These are phyloP conservation scores for Dermolepida albohirtum DNA, from an alignment of 2,888 invertebrate genomes.

Conservation along the genomic window DNA sequence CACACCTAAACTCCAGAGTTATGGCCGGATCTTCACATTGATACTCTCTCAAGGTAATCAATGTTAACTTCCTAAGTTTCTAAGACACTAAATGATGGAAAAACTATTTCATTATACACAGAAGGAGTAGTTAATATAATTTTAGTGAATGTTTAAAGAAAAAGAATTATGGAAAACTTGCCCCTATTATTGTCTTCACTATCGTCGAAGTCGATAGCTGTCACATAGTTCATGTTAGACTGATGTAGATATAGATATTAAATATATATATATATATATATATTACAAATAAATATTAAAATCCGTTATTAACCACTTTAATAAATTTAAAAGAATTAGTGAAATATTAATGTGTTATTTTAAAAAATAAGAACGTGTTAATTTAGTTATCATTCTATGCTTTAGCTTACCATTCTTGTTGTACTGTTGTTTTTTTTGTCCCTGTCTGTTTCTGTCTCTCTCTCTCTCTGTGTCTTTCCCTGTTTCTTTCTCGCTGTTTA, in stretches of 20 bases:
- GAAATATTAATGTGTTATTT: slow-evolving; percentile 2
- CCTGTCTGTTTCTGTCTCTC: slow-evolving; percentile 9
- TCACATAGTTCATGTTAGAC: slow-evolving; percentile 56
- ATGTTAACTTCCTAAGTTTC: neutral
- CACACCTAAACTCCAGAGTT: no score
- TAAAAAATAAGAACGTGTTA: slow-evolving; percentile 20
- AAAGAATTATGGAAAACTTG: slow-evolving; percentile 1
- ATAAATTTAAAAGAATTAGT: slow-evolving; percentile 18
- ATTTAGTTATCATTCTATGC: neutral
- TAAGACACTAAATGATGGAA: neutral
- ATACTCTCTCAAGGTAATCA: no score
- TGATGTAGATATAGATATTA: slow-evolving; percentile 54
- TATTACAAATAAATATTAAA: slow-evolving; percentile 28
- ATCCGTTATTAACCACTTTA: slow-evolving; percentile 43
- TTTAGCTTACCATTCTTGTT: slow-evolving; percentile 31
- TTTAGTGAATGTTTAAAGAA: neutral
- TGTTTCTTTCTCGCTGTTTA: slow-evolving; percentile 5
- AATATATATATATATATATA: slow-evolving; percentile 35
- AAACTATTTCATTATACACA: slow-evolving; percentile 6
- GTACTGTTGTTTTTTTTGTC: slow-evolving; percentile 16
- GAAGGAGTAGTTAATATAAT: slow-evolving; percentile 19
- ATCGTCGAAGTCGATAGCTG: slow-evolving; percentile 53
- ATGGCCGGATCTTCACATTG: no score
- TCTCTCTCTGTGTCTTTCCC: slow-evolving; percentile 3
- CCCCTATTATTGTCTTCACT: slow-evolving; percentile 36